Evolutionary conservation across 2,888 invertebrate genomes (phyloP).

Genomic region (Drosophila yooni): DNA sequence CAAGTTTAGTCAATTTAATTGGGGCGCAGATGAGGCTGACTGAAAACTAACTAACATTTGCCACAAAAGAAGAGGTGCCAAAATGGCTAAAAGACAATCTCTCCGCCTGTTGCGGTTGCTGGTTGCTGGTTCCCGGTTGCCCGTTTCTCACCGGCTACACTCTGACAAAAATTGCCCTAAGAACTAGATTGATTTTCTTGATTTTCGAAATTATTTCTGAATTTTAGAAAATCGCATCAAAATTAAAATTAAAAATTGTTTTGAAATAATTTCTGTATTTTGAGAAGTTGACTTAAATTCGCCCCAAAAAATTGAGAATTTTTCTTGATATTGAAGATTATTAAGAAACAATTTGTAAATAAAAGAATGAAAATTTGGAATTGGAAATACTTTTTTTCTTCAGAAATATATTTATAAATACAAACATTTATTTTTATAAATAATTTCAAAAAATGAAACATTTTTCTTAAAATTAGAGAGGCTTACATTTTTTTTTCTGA

Average conservation of each 20-base stretch:
- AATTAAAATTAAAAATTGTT: not conserved
- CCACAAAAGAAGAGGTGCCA: conserved; percentile 55
- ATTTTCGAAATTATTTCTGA: not conserved
- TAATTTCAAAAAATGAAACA: too few species aligned
- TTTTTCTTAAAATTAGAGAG: too few species aligned
- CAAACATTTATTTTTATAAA: not conserved
- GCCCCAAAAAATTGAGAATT: too few species aligned
- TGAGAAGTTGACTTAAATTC: not conserved
- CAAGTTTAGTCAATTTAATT: conserved; percentile 80
- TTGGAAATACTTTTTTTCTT: not conserved
- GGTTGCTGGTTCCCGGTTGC: not conserved
- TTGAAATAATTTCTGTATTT: too few species aligned
- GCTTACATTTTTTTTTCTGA: not conserved
- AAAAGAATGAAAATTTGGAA: not conserved
- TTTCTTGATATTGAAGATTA: not conserved
- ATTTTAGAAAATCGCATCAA: not conserved
- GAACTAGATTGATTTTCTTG: not conserved
- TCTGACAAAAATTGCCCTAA: not conserved
- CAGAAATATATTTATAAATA: not conserved
- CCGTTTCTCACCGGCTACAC: not conserved
- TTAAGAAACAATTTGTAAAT: not conserved
- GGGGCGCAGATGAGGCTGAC: conserved; percentile 61
- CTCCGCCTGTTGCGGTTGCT: not conserved
- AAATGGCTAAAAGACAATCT: conserved; percentile 40
- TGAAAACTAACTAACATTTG: conserved; percentile 31